phyloP scores from a whole-genome alignment of 2,888 invertebrate genomes.

The Nowickia ferox region DNA sequence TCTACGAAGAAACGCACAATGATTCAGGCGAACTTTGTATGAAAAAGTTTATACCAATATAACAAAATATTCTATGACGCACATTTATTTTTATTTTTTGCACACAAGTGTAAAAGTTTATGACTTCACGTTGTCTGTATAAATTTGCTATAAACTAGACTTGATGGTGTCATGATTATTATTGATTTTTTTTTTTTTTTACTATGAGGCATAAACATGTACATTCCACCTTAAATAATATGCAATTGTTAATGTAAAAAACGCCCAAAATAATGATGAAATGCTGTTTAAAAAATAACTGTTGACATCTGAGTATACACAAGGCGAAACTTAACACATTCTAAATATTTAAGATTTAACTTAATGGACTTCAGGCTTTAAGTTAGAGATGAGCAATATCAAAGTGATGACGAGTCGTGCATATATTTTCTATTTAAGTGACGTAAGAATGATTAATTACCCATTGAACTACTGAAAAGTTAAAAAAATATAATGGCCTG shows the following conservation, averaged over 20 bases:
- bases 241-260: conserved; percentile 30
- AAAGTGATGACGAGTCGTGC: background rate
- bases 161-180: conserved; percentile 68
- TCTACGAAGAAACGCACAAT: too few species aligned
- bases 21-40: too few species aligned
- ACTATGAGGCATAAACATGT: background rate
- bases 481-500: too few species aligned
- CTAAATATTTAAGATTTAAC: conserved; percentile 9
- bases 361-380: conserved; percentile 25
- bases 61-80: too few species aligned
- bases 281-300: conserved; percentile 40
- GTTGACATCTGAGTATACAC: conserved; percentile 62
- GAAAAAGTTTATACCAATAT: too few species aligned
- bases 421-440: too few species aligned
- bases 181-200: conserved; percentile 25
- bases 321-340: conserved; percentile 48
- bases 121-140: background rate
- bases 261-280: conserved; percentile 49
- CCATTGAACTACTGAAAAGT: too few species aligned
- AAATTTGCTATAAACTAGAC: conserved; percentile 48
- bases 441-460: too few species aligned
- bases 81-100: background rate
- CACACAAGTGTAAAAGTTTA: background rate
- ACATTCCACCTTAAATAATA: conserved; percentile 14
- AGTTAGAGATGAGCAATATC: background rate